Evolutionary conservation across 1,140 invertebrate species (phyloP), one percentile per base, ranked within the genome.

Genomic region (Polypedilum pembai): DNA sequence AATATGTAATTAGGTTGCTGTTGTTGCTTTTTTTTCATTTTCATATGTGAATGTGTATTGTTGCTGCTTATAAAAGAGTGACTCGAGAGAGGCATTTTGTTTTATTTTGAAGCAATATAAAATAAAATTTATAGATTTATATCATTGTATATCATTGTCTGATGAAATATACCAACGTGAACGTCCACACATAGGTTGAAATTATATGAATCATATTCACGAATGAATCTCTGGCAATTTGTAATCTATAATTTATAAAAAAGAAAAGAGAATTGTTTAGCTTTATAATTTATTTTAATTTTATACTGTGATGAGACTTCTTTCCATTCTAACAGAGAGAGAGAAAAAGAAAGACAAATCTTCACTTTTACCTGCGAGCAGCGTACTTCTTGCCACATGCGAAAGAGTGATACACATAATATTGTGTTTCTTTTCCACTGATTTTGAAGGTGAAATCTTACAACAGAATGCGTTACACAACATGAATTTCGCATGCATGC

Each of bases 1-100:
- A 69, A 69, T 69, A 69, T 69, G 65, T 69, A 69, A 69, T 69
- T 69, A 69, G 65, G 20, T 69, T 69, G 65, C 20, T 69, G 65
- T 69, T 69, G 65, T 18, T 20, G 17, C 65, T 21, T 69, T 21
- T n/a, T 4, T n/a, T 56, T n/a, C 45, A 56, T n/a, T 15, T 12
- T 4, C 15, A n/a, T 15, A n/a, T n/a, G 12, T 56, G 45, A n/a
- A 56, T 56, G 45, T n/a, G 45, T n/a, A 12, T 56, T 56, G 45
- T 5, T 33, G 24, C 5, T 33, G 24, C 24, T 33, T 33, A 33
- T 33, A 33, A 33, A 33, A 33, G 24, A 33, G 24, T 33, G 24
- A 33, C 24, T 33, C 24, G 24, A 33, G 24, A 56, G n/a, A 56
- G 4, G 45, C 45, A 4, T 56, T 56, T 56, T 45, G 8, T 45